Conservation (phyloP, 2,888 invertebrate species). For the Apodemia mormo region DNA sequence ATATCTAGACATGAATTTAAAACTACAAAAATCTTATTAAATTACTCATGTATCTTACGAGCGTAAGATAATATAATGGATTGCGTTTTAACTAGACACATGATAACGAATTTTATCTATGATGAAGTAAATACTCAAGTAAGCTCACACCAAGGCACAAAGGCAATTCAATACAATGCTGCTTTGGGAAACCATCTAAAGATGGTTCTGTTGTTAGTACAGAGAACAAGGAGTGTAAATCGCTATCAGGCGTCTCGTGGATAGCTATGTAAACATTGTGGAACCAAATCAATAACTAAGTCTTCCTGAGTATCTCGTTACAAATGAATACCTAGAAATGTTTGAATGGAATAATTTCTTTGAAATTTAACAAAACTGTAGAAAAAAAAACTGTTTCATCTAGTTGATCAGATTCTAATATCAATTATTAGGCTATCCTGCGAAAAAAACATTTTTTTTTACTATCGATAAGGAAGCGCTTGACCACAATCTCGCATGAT, state of each 20-base stretch:
- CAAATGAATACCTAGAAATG: conserved; percentile 7
- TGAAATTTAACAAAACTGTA: neutral
- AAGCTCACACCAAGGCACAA: neutral
- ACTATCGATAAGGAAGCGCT: too few species aligned
- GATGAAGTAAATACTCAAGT: conserved; percentile 4
- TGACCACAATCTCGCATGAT: too few species aligned
- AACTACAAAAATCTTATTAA: too few species aligned
- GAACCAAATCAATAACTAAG: conserved; percentile 34
- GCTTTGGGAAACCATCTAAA: conserved; percentile 38
- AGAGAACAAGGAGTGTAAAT: conserved; percentile 45
- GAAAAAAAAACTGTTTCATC: neutral
- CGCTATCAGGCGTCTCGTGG: conserved; percentile 56
- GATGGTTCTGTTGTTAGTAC: conserved; percentile 42
- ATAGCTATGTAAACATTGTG: conserved; percentile 64
- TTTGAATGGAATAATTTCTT: neutral
- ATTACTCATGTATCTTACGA: neutral
- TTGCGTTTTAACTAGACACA: neutral
- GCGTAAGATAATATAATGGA: neutral
- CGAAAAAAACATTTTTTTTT: too few species aligned
- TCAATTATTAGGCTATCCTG: too few species aligned
- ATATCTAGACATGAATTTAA: too few species aligned
- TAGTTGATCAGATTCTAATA: neutral
- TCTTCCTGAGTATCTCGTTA: conserved; percentile 20
- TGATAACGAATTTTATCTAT: neutral
- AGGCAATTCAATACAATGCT: conserved; percentile 6